These are phyloP conservation scores for Eubasilissa regina DNA, from an alignment of 1,140 invertebrate genomes.

Conservation along the genomic window DNA sequence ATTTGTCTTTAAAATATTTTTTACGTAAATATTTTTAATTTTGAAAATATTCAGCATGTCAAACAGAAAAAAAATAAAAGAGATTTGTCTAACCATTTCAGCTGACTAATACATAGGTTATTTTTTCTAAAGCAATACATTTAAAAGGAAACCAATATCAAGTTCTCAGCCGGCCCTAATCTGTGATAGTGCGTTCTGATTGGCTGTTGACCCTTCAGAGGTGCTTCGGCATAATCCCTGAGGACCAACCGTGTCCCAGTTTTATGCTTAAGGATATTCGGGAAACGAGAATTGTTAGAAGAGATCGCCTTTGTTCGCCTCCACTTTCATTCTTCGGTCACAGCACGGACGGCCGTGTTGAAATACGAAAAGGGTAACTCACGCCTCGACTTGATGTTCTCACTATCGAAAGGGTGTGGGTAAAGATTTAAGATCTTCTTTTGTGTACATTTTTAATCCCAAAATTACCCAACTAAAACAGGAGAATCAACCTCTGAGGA, in stretches of 20 bases:
- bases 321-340: neutral
- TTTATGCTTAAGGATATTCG: constrained; percentile 9
- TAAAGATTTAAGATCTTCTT: neutral
- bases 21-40: too few species aligned
- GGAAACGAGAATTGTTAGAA: constrained; percentile 1
- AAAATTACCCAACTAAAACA: too few species aligned
- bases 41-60: neutral
- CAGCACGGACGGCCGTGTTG: neutral
- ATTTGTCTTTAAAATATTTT: too few species aligned
- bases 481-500: too few species aligned
- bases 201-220: constrained; percentile 37
- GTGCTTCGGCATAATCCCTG: constrained; percentile 24
- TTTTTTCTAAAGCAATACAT: neutral
- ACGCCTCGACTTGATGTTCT: constrained; percentile 15
- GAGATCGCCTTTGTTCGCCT: neutral
- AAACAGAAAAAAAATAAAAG: neutral
- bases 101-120: neutral
- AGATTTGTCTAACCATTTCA: constrained; percentile 1
- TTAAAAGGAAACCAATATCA: constrained; percentile 7
- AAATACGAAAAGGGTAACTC: constrained; percentile 28
- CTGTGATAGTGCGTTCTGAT: constrained; percentile 35
- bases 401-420: constrained; percentile 18
- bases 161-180: constrained; percentile 18
- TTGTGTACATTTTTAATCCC: constrained; percentile 21
- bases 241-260: constrained; percentile 18